Conservation (phyloP, 2,797 vertebrate genomes). For the Parotocinclus haroldoi region DNA sequence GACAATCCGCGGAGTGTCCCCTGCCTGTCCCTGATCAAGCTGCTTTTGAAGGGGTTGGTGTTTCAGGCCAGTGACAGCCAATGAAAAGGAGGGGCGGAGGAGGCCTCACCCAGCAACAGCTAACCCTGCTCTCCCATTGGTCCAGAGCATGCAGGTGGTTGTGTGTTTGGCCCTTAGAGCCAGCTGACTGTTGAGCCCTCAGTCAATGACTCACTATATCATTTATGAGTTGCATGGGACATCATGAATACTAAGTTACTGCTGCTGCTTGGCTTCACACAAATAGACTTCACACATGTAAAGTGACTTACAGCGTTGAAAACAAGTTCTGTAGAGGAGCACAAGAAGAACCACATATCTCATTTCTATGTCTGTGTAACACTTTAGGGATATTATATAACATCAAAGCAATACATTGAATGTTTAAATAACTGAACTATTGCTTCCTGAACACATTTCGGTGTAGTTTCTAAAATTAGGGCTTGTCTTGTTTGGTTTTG, state of each 20-base stretch:
- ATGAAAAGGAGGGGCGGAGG: conserved; percentile 68
- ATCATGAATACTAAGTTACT: conserved; percentile 19
- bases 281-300: too few species aligned
- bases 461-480: too few species aligned
- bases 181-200: conserved; percentile 33
- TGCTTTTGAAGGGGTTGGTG: conserved; percentile 53
- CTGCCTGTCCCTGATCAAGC: conserved; percentile 50
- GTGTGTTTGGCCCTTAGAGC: conserved; percentile 39
- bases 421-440: too few species aligned
- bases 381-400: too few species aligned
- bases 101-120: conserved; percentile 69
- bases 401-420: too few species aligned
- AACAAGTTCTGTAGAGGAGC: too few species aligned
- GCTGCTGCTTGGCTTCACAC: background rate
- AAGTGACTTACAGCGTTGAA: too few species aligned
- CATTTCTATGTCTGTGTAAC: too few species aligned
- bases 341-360: too few species aligned
- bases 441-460: too few species aligned
- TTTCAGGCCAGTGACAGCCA: conserved; percentile 48
- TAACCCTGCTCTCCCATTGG: conserved; percentile 50
- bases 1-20: conserved; percentile 27
- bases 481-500: too few species aligned
- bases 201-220: conserved; percentile 38
- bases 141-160: conserved; percentile 56
- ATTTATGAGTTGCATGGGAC: conserved; percentile 28